Evolutionary conservation across 2,113 vertebrate species (phyloP), one percentile per base, ranked within the genome.

Genomic region (Tympanuchus pallidicinctus): DNA sequence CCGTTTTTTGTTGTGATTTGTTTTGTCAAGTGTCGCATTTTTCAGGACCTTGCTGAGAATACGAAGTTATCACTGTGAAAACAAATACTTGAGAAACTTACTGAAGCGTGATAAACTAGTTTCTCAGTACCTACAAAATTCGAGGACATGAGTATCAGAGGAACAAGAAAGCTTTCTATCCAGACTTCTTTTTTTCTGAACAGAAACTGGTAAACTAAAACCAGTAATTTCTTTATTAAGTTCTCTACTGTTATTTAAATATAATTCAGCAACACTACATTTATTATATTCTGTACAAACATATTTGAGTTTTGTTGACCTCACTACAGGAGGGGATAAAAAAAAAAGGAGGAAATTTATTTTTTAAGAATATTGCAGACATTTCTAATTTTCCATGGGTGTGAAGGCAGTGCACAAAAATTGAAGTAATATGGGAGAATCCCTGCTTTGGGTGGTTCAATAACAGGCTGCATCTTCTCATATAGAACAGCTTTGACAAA

Each of bases 71-170:
- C 54, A 63, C 82, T 90, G 91, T 54, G 74, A 95, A 94, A 95
- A 91, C 64, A 89, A 80, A 90, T 63, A 94, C 88, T 92, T 96
- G 94, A 94, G 81, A 76, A 94, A 95, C 42, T 95, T 94, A 94
- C 20, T 81, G 75, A 91, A 47, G 42, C 95, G 93, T 86, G 86
- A 27, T 92, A 96, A 96, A 89, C 48, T 90, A 81, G 43, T 73
- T 94, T 95, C 90, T 81, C 84, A 56, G 25, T 93, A 67, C 85
- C 78, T 93, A 65, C 84, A 79, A 96, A 97, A 89, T 90, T 94
- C 79, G 94, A 96, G 89, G 75, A 70, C 82, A 90, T 73, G 88
- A 5, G 28, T 22, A 83, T 34, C 34, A 54, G 27, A 76, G 10
- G 71, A 90, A 88, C 10, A 94, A 5, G 38, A 95, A 73, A 48